Conservation (phyloP, 2,797 vertebrate species). For the Sphaeramia orbicularis region DNA sequence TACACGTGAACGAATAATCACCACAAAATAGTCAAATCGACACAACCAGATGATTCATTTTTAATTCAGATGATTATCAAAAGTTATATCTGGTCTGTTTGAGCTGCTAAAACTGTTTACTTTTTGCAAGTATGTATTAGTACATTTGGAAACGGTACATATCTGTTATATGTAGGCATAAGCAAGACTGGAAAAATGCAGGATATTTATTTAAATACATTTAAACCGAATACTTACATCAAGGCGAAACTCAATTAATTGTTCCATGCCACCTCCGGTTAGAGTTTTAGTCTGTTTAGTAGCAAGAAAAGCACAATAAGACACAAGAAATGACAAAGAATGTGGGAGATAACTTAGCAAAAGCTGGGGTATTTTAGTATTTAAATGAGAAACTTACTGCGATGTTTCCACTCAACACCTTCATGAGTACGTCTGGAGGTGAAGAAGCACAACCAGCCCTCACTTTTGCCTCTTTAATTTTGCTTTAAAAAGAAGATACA, state of each 20-base stretch:
- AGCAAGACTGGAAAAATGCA: background rate
- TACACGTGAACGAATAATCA: constrained; percentile 28
- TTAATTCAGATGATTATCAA: no score
- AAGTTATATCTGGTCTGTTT: no score
- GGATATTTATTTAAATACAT: background rate
- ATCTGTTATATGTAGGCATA: no score
- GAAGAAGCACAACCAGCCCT: constrained; percentile 69
- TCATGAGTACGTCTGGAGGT: constrained; percentile 89
- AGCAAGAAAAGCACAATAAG: background rate
- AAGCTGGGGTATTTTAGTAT: background rate
- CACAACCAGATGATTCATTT: background rate
- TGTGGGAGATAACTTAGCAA: background rate
- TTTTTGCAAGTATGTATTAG: no score
- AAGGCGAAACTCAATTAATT: constrained; percentile 80
- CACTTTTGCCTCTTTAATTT: constrained; percentile 79
- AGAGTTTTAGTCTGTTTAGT: constrained; percentile 90
- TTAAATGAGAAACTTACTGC: constrained; percentile 80
- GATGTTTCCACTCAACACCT: constrained; percentile 89
- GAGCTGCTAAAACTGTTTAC: no score
- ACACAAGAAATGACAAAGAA: constrained; percentile 26
- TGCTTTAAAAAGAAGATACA: constrained; percentile 74
- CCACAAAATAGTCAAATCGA: background rate
- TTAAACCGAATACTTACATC: constrained; percentile 84
- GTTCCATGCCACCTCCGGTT: constrained; percentile 90
- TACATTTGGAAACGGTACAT: no score